Conservation (phyloP, 2,113 vertebrate species). For the Galbula dea region DNA sequence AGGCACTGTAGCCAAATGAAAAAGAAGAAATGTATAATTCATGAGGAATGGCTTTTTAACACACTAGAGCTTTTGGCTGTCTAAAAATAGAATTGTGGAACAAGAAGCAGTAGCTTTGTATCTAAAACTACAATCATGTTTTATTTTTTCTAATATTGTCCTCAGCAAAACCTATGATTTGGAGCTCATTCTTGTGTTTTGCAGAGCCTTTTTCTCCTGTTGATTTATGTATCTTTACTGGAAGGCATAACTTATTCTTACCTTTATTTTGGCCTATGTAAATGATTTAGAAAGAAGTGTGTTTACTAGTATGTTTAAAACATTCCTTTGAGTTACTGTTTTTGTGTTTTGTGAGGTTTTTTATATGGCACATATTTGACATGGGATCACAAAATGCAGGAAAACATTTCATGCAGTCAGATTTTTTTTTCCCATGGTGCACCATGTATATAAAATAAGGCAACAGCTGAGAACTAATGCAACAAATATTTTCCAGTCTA, state of each 20-base stretch:
- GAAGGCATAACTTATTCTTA: slow-evolving; percentile 16
- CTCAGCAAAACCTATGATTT: not conserved
- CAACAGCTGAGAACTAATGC: not conserved
- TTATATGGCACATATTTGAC: not conserved
- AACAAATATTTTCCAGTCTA: not conserved
- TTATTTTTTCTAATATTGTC: slow-evolving; percentile 1
- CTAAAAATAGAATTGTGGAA: slow-evolving; percentile 68
- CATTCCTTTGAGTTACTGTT: not conserved
- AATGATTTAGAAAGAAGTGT: slow-evolving; percentile 18
- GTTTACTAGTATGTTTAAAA: slow-evolving; percentile 54
- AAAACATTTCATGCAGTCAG: not conserved
- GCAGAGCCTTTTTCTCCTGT: not conserved
- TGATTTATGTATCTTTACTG: slow-evolving; percentile 46
- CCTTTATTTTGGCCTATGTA: slow-evolving; percentile 28
- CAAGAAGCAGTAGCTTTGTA: slow-evolving; percentile 41
- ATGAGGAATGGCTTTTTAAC: slow-evolving; percentile 63
- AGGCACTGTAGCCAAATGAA: slow-evolving; percentile 58
- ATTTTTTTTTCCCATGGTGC: not conserved
- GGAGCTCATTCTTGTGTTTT: not conserved
- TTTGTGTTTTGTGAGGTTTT: not conserved
- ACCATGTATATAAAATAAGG: not conserved
- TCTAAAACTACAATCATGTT: slow-evolving; percentile 17
- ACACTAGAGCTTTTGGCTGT: slow-evolving; percentile 56
- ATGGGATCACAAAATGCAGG: not conserved
- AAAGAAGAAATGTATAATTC: slow-evolving; percentile 74